phyloP scores from a whole-genome alignment of 1,140 invertebrate species.

The Laodelphax striatellus region DNA sequence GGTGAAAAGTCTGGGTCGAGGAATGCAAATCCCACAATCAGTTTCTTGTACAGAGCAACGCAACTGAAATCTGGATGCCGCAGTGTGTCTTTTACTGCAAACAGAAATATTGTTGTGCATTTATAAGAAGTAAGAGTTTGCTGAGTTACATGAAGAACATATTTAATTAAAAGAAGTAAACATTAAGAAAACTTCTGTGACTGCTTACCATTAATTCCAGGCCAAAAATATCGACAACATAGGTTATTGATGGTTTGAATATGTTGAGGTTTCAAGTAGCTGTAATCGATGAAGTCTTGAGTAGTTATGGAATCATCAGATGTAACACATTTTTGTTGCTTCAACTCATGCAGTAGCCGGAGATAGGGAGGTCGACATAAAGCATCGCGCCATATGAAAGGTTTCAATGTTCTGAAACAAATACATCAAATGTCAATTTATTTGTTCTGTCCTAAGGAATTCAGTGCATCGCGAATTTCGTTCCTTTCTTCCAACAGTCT shows the following conservation, averaged over 20 bases:
- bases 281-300: conserved; percentile 59
- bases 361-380: conserved; percentile 21
- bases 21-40: conserved; percentile 80
- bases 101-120: conserved; percentile 10
- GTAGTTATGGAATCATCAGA: not conserved
- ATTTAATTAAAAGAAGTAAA: not conserved
- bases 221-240: conserved; percentile 77
- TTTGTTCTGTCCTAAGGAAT: too few relatives aligned
- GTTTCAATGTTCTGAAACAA: conserved; percentile 24
- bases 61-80: conserved; percentile 88
- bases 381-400: not conserved
- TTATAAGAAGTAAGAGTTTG: too few relatives aligned
- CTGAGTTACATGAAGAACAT: too few relatives aligned
- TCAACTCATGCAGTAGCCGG: conserved; percentile 24
- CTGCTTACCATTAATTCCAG: conserved; percentile 73
- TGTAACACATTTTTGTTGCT: not conserved
- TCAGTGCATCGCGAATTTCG: too few relatives aligned
- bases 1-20: conserved; percentile 68
- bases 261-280: conserved; percentile 75
- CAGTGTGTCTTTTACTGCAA: conserved; percentile 73
- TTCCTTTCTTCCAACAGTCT: too few relatives aligned
- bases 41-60: conserved; percentile 70
- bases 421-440: too few relatives aligned
- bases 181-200: not conserved
- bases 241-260: conserved; percentile 76